phyloP scores from a whole-genome alignment of 2,888 invertebrate species.

The Celastrina argiolus region DNA sequence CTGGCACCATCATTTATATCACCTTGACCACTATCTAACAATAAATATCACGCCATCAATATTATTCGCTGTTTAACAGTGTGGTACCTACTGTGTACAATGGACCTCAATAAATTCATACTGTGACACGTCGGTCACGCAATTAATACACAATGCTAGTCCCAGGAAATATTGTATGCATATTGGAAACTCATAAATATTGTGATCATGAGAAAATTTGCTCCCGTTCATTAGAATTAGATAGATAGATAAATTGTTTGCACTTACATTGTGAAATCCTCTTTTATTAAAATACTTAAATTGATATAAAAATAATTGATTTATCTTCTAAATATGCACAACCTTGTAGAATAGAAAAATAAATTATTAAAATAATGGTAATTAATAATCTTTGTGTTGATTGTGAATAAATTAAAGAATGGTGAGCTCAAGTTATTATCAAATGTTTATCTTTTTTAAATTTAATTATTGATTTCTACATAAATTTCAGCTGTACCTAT shows the following conservation, averaged over 20 bases:
- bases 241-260: neutral
- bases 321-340: no score
- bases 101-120: conserved; percentile 66
- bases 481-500: no score
- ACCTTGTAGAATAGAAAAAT: no score
- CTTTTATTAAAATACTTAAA: no score
- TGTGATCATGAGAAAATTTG: conserved; percentile 21
- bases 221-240: neutral
- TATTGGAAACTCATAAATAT: conserved; percentile 29
- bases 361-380: no score
- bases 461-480: no score
- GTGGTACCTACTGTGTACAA: conserved; percentile 47
- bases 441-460: no score
- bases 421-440: no score
- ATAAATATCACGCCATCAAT: conserved; percentile 54
- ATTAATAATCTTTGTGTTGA: no score
- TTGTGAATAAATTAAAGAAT: no score
- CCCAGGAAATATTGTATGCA: conserved; percentile 35
- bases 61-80: conserved; percentile 2
- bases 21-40: conserved; percentile 29
- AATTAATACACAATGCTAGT: conserved; percentile 55
- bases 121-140: conserved; percentile 68
- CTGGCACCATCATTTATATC: neutral
- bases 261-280: no score
- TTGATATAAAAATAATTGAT: no score